A percentile compares a stretch with the other conserved stretches of the same genome.
These are phyloP conservation scores for Crocodylus rhombifer DNA, from an alignment of 2,797 vertebrate species.

Conservation along the genomic window DNA sequence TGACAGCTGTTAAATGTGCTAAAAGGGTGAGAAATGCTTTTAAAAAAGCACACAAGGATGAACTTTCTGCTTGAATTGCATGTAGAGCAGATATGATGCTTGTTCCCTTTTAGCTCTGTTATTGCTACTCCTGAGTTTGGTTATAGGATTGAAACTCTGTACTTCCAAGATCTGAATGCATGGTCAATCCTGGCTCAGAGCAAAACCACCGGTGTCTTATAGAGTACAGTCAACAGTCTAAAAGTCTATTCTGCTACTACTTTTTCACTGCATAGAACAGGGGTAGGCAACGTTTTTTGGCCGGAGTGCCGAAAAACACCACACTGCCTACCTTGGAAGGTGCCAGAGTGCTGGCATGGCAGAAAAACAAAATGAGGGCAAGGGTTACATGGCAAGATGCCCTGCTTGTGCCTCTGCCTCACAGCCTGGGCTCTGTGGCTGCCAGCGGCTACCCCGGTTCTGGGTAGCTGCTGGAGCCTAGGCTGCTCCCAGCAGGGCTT, in stretches of 20 bases:
- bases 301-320: background rate
- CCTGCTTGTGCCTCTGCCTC: no score
- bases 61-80: background rate
- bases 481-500: no score
- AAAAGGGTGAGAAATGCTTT: slow-evolving; percentile 4
- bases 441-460: no score
- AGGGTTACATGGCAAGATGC: no score
- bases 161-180: slow-evolving; percentile 18
- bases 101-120: background rate
- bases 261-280: slow-evolving; percentile 8
- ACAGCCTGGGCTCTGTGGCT: no score
- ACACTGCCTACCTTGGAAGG: background rate
- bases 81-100: background rate
- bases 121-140: slow-evolving; percentile 20
- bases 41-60: background rate
- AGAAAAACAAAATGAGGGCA: background rate
- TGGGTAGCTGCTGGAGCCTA: no score
- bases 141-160: slow-evolving; percentile 41
- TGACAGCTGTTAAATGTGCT: background rate
- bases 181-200: slow-evolving; percentile 65
- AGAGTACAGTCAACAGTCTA: slow-evolving; percentile 61
- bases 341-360: background rate
- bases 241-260: slow-evolving; percentile 70
- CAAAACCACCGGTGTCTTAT: slow-evolving; percentile 59
- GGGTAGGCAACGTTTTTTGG: background rate